Evolutionary conservation across 2,113 vertebrate species (phyloP), one percentile per base, ranked within the genome.

Genomic region (Aphyosemion australe): DNA sequence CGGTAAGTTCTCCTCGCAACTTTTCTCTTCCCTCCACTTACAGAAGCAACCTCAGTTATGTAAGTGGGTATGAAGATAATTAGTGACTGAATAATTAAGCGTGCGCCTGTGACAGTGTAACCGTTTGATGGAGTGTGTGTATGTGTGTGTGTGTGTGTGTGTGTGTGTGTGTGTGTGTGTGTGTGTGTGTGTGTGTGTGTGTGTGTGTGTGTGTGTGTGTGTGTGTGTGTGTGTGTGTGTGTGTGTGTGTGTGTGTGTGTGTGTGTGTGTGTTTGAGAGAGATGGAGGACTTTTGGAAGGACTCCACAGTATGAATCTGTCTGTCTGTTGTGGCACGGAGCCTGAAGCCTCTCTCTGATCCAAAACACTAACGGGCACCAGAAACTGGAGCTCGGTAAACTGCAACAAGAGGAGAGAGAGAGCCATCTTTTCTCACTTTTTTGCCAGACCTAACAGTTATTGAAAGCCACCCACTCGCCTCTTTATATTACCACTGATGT

Each of bases 31-130:
- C 32, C 66, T 75, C 47, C 49, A 19, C 74, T 83, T 72, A 85
- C 78, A 77, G 74, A 76, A 83, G 77, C 61, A 78, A 76, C 77
- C 75, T 80, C 80, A 9, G 60, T 88, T 90, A 87, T 73, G 62
- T 87, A 89, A 90, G 59, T 42, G 62, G 55, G 69, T 73, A 50
- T 65, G 75, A 43, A 76, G 81, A 74, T 91, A 83, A 90, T 88
- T 85, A 87, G 78, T 49, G 64, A 53, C 71, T 76, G 84, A 84
- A 86, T 89, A 85, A 90, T 87, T 83, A 85, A 87, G 74, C n/a
- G 49, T 73, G 81, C 59, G 69, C 74, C 72, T n/a, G 60, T 75
- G 72, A 83, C 76, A 63, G 75, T 61, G 78, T 74, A 65, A 58
- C 72, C 65, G 80, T 84, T 69, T 87, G 88, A 76, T 79, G 69